These are phyloP conservation scores for Pelosia muscerda DNA, from an alignment of 2,888 invertebrate species.

Conservation along the genomic window DNA sequence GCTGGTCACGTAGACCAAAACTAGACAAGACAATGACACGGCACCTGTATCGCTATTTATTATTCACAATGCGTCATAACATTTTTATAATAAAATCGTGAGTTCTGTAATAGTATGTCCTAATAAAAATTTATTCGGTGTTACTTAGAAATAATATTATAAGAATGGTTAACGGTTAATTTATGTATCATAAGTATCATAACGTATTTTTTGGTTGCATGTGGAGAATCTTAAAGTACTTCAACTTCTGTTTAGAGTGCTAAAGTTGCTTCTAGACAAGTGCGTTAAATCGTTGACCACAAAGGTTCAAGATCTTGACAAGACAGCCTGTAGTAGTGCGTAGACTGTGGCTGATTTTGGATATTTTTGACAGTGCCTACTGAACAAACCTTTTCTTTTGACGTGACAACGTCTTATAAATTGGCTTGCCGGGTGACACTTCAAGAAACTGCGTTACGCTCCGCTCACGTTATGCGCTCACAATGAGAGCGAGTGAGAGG, in stretches of 20 bases:
- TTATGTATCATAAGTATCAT: constrained; percentile 31
- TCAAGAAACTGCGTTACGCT: too few relatives aligned
- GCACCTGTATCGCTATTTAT: constrained; percentile 13
- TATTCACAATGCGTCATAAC: constrained; percentile 27
- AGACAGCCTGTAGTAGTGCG: neutral
- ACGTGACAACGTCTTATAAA: too few relatives aligned
- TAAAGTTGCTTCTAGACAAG: neutral
- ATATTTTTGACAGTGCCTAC: too few relatives aligned
- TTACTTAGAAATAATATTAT: constrained; percentile 40
- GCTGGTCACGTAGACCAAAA: constrained; percentile 20
- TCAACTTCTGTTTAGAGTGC: neutral
- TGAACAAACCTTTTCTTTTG: too few relatives aligned
- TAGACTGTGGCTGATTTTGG: too few relatives aligned
- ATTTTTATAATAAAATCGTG: constrained; percentile 35
- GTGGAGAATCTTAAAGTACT: neutral
- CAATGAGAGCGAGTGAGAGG: too few relatives aligned
- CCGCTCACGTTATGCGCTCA: too few relatives aligned
- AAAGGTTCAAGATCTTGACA: neutral
- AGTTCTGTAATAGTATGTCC: constrained; percentile 27
- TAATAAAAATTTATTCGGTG: constrained; percentile 35
- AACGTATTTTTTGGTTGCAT: constrained; percentile 15
- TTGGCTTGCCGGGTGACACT: too few relatives aligned
- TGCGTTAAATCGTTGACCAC: neutral
- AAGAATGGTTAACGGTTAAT: constrained; percentile 35
- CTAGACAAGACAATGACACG: constrained; percentile 19